phyloP scores from a whole-genome alignment of 2,888 invertebrate species.

The Galerucella nymphaeae region DNA sequence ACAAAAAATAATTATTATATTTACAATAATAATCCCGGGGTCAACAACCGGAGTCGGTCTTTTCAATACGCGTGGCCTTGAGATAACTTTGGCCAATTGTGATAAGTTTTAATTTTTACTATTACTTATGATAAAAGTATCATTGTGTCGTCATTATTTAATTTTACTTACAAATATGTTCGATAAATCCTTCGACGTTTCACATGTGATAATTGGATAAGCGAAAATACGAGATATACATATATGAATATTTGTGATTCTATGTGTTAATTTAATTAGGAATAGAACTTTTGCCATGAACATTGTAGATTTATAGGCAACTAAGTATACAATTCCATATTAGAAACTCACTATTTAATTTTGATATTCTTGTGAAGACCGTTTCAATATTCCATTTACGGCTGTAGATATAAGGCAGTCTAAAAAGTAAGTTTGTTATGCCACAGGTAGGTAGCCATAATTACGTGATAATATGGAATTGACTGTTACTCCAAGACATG shows the following conservation, averaged over 20 bases:
- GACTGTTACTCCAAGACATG: no score
- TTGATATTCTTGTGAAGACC: neutral
- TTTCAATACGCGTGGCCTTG: slow-evolving; percentile 36
- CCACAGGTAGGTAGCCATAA: no score
- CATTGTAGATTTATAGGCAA: neutral
- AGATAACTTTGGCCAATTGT: slow-evolving; percentile 36
- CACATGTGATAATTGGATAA: slow-evolving; percentile 6
- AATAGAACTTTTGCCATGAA: neutral
- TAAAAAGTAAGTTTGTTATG: no score
- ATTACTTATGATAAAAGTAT: slow-evolving; percentile 30
- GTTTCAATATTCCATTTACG: neutral
- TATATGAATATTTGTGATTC: neutral
- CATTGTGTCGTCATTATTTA: slow-evolving; percentile 14
- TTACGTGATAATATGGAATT: no score
- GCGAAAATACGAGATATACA: neutral
- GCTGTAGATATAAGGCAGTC: no score
- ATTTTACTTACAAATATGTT: slow-evolving; percentile 5
- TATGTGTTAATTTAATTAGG: slow-evolving; percentile 4
- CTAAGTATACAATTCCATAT: neutral
- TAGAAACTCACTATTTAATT: neutral
- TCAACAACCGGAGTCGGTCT: slow-evolving; percentile 22
- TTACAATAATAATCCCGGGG: slow-evolving; percentile 34
- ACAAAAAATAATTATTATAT: slow-evolving; percentile 34
- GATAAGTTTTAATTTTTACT: slow-evolving; percentile 37
- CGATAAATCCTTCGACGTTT: slow-evolving; percentile 4